Evolutionary conservation across 2,797 vertebrate species (phyloP), one percentile per base, ranked within the genome.

Genomic region (Triplophysa yarkandensis): DNA sequence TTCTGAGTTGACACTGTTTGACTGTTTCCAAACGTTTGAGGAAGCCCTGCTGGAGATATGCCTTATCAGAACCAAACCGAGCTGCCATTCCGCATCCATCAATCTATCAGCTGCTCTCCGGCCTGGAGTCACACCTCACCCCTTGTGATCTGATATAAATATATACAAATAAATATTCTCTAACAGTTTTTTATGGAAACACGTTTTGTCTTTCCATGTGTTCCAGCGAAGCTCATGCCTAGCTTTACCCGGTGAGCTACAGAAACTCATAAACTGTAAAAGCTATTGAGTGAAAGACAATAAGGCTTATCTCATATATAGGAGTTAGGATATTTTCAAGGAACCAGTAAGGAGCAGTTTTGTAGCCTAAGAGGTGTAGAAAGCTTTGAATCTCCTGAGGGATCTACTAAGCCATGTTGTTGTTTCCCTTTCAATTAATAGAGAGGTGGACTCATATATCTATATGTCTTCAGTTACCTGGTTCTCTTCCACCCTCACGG

Each of bases 401-500:
- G 61, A 6, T 46, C 55, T 55, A 28, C 2, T 30, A 44, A 46
- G 25, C 60, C 74, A 76, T 78, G 78, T 16, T 9, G 82, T 88
- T 87, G 83, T 87, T 87, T 84, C 84, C 82, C 79, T 82, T 83
- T 80, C 79, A 87, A 86, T 86, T 86, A 66, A 21, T 68, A 54
- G 25, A 23, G 28, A 87, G 85, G 83, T 81, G 79, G 54, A 85
- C 92, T 91, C 88, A 90, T 91, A 92, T 92, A 92, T 88, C 84
- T 57, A 82, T 88, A 85, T 83, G 88, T 90, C 89, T 92, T 93
- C 91, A 88, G 94, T 94, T 93, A 93, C 89, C 92, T 91, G 83
- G 81, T 75, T 19, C 58, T 80, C 82, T 83, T 54, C 77, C 80
- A 83, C 80, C 83, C 82, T 82, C 43, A 3, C 48, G 76, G 85